Base-by-base conservation (phyloP, 2,113 vertebrate genomes). In the Sisor rabdophorus region DNA sequence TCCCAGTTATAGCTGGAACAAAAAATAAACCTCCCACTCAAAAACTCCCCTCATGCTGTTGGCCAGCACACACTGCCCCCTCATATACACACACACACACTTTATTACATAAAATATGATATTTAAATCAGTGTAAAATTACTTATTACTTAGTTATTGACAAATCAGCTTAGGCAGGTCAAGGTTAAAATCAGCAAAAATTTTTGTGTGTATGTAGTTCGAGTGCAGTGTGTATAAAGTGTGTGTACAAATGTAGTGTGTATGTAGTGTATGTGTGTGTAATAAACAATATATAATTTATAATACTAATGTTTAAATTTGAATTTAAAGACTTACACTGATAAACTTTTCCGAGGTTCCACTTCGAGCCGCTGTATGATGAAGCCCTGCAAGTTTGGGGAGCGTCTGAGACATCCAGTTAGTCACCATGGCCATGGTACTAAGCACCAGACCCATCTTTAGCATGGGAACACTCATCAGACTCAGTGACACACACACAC, bases 361-460 rank as follows among this genome's bases (percentile, higher is more conserved):
- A 0, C 87, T 71, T 17, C 83, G 86, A 20, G 88, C 77, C 81
- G 77, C 60, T 73, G 93, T 94, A 84, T 89, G 91, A 65, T 97
- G 94, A 78, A 98, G 91, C 89, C 95, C 95, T 73, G 95, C 93
- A 83, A 97, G 90, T 47, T 93, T 94, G 12, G 95, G 95, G 80
- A 98, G 93, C 19, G 91, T 96, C 91, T 96, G 95, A 88, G 96
- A 98, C 95, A 98, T 96, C 96, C 95, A 96, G 92, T 95, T 97
- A 67, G 95, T 95, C 54, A 98, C 93, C 92, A 97, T 95, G 73
- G 95, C 94, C 94, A 98, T 93, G 80, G 95, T 94, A 85, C 95
- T 97, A 59, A 98, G 93, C 76, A 94, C 92, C 89, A 93, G 95
- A 59, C 96, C 96, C 54, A 98, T 93, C 91, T 95, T 96, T 84